phyloP scores from a whole-genome alignment of 2,797 vertebrate genomes.

The Anguilla pacifica region DNA sequence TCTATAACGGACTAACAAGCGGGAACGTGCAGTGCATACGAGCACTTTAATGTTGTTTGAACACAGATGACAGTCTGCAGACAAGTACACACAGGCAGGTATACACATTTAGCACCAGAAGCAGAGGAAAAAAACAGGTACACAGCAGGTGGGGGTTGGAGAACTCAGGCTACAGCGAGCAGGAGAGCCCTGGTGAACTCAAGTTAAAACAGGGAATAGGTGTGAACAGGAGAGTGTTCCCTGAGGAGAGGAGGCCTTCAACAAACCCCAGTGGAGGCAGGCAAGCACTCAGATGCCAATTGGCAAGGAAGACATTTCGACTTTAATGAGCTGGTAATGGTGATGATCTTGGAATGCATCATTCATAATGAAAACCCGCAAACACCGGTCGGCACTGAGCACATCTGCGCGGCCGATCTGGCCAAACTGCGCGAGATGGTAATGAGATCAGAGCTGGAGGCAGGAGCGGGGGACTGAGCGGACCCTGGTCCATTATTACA shows the following conservation, averaged over 20 bases:
- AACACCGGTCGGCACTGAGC: neutral
- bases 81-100: too few species aligned
- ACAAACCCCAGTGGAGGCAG: neutral
- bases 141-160: too few species aligned
- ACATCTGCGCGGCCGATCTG: neutral
- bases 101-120: too few species aligned
- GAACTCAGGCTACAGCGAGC: too few species aligned
- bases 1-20: too few species aligned
- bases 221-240: too few species aligned
- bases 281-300: neutral
- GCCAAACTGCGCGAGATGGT: neutral
- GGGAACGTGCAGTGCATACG: too few species aligned
- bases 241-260: neutral
- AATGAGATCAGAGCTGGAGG: conserved; percentile 68
- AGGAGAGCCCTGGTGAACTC: too few species aligned
- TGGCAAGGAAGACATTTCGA: neutral
- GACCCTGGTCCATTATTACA: conserved; percentile 80
- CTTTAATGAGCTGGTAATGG: neutral
- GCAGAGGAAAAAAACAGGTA: too few species aligned
- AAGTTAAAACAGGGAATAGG: too few species aligned
- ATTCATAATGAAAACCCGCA: neutral
- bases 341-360: neutral
- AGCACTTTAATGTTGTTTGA: too few species aligned
- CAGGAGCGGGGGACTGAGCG: conserved; percentile 71
- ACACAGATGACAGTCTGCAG: too few species aligned